A percentile compares a stretch with the other conserved stretches of the same genome.
These are phyloP conservation scores for Gallirallus australis DNA, from an alignment of 2,797 vertebrate genomes.

Conservation along the genomic window DNA sequence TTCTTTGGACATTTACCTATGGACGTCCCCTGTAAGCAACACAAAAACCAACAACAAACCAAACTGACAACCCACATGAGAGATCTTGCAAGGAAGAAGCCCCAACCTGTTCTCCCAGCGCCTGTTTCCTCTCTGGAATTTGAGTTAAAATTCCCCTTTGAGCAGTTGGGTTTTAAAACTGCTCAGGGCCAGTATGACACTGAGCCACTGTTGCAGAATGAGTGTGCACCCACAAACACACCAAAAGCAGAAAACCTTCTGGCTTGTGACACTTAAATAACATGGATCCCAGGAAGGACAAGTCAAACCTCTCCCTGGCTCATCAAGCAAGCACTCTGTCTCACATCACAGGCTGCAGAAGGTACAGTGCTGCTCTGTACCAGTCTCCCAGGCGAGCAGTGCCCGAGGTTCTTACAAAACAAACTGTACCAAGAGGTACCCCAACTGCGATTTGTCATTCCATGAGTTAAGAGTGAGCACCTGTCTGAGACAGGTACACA, in stretches of 20 bases:
- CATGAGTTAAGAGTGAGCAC: not conserved
- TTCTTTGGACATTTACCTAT: constrained; percentile 97
- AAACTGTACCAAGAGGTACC: not conserved
- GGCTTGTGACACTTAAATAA: not conserved
- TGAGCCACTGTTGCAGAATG: not conserved
- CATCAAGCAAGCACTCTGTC: not conserved
- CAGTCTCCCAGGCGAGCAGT: not conserved
- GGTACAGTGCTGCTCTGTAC: not conserved
- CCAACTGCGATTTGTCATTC: not conserved
- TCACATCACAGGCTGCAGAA: not conserved
- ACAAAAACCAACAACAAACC: not conserved
- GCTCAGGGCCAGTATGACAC: not conserved
- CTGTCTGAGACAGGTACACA: not conserved
- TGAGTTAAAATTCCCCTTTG: not conserved
- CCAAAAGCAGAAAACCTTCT: not conserved
- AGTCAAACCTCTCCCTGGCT: not conserved
- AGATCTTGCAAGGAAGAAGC: not conserved
- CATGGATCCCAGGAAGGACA: accelerated
- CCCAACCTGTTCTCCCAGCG: not conserved
- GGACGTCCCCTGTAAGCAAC: constrained; percentile 83
- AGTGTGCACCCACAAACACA: not conserved
- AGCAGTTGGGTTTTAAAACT: not conserved
- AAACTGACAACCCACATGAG: not conserved
- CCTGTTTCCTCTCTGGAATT: not conserved
- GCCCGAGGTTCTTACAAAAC: not conserved